phyloP scores from a whole-genome alignment of 2,888 invertebrate species.

The Toxonevra muliebris region DNA sequence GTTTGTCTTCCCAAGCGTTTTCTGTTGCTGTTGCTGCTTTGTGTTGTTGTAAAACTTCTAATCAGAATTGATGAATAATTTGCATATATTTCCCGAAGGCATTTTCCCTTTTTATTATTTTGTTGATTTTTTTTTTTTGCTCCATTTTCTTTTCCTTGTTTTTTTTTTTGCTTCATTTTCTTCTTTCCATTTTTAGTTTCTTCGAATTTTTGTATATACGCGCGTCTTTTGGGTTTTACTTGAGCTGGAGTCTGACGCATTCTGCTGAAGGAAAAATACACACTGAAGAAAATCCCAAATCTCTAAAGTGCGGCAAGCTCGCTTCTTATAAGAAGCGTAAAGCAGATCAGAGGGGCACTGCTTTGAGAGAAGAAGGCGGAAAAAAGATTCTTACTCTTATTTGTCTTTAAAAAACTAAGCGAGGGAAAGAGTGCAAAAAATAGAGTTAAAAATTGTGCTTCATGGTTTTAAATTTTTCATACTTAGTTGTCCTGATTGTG shows the following conservation, averaged over 20 bases:
- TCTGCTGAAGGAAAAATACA: not conserved
- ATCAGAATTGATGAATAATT: conserved; percentile 64
- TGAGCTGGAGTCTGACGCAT: conserved; percentile 8
- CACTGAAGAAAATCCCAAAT: conserved; percentile 54
- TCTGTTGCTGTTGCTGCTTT: conserved; percentile 28
- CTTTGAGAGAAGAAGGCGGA: too few species aligned
- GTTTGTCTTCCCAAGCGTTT: not conserved
- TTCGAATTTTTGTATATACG: conserved; percentile 7
- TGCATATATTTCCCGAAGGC: conserved; percentile 58
- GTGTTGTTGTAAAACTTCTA: conserved; percentile 50
- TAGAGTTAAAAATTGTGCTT: too few species aligned
- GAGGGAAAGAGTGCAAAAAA: too few species aligned
- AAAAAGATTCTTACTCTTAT: too few species aligned
- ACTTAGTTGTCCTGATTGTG: too few species aligned
- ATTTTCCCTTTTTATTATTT: conserved; percentile 32
- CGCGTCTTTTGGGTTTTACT: conserved; percentile 22
- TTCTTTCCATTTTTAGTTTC: conserved; percentile 12
- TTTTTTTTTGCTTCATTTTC: conserved; percentile 9
- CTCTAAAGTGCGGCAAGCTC: conserved; percentile 49
- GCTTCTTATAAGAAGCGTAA: too few species aligned
- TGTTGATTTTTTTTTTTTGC: conserved; percentile 21
- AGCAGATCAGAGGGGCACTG: too few species aligned
- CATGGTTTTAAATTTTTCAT: too few species aligned
- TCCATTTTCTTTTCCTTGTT: conserved; percentile 1
- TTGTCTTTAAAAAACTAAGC: too few species aligned